Base-by-base conservation (phyloP, 2,797 vertebrate species). In the Coracias cyanogaster region DNA sequence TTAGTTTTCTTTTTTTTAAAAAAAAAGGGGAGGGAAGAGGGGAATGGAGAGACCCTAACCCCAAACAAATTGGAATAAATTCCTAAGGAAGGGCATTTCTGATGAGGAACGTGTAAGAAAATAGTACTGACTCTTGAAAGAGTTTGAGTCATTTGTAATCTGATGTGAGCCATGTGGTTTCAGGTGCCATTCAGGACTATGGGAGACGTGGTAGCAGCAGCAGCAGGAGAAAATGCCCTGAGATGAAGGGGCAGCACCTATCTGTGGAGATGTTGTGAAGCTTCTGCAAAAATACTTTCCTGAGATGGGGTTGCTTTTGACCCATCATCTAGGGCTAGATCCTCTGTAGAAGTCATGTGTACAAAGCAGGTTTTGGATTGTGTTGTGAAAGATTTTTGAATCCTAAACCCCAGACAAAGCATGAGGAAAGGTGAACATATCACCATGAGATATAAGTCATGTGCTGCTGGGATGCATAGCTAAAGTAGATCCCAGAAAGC, bases 11-110 rank as follows among this genome's bases (percentile, higher is more conserved):
- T 28, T 55, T 31, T 55, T 33, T 33, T 4, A 28, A 12, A 54
- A 28, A 20, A 43, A 35, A 2, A 29, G 6, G 2, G 0, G 0
- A 11, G 3, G 20, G 5, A 13, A 33, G 10, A 1, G 5, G 16
- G 13, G 7, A 49, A 29, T 3, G 5, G 19, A 43, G 20, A 82
- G 20, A n/a, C 15, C 6, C 9, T 62, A 41, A 39, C 13, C 7
- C 6, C 24, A 49, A 54, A 45, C 4, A 72, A 69, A 58, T 37
- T 16, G 52, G 13, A 74, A 7, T 45, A 62, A 81, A 65, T n/a
- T 69, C n/a, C 26, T n/a, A 54, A 58, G 18, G 41, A 35, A 39
- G 21, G 5, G 12, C 8, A 41, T 54, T 78, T 86, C 28, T 57
- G 35, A 37, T 82, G 24, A 52, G 46, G 16, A 70, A n/a, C 15